Percentiles rank a stretch among this genome's conserved stretches.
Conservation (phyloP, 2,888 invertebrate species). For the Habrosyne pyritoides region DNA sequence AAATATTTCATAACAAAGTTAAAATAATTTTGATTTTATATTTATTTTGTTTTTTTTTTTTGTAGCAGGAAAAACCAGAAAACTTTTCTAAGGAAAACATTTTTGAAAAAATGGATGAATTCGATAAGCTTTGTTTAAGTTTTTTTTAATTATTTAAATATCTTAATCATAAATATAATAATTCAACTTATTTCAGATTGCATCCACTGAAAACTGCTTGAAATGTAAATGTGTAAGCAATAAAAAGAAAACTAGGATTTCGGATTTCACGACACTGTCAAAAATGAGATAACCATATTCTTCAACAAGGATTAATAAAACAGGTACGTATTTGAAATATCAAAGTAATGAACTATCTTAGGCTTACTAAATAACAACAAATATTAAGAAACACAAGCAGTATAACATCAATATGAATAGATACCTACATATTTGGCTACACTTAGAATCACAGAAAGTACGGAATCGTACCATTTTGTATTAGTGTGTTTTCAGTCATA, state of each 20-base stretch:
- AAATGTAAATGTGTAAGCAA: conserved; percentile 23
- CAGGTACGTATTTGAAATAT: no score
- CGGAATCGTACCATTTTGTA: no score
- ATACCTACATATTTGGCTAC: no score
- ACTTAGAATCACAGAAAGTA: no score
- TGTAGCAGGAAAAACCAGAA: not conserved
- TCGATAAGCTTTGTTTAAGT: conserved; percentile 15
- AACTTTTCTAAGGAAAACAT: not conserved
- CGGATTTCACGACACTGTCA: not conserved
- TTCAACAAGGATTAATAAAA: not conserved
- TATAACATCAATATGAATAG: no score
- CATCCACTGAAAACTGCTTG: conserved; percentile 22
- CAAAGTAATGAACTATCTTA: no score
- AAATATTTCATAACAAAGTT: not conserved
- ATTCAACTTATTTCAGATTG: conserved; percentile 22
- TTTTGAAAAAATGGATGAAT: conserved; percentile 10
- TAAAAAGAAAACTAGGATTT: conserved; percentile 6
- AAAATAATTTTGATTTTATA: not conserved
- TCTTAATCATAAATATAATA: conserved; percentile 10
- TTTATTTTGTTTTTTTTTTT: no score
- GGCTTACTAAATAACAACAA: not conserved
- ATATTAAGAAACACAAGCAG: not conserved
- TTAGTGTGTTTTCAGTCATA: no score
- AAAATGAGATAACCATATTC: not conserved
- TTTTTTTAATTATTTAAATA: conserved; percentile 9